Base-by-base conservation (phyloP, 2,888 invertebrate species). In the Brachypterus glaber region DNA sequence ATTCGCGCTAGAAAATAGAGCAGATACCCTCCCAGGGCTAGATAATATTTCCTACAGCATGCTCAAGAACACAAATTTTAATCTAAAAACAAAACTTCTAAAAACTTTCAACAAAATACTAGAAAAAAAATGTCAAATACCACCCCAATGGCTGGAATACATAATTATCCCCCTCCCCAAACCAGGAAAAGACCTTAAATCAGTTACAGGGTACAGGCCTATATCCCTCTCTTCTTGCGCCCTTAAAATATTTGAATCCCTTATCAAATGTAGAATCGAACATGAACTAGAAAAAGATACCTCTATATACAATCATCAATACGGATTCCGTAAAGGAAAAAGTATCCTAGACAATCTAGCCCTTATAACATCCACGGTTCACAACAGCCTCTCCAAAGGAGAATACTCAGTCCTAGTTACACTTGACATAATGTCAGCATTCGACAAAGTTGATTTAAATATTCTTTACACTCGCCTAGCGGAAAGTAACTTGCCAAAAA, bases 401-500 rank as follows among this genome's bases (percentile, higher is more conserved):
- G 15, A 38, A 12, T 24, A 21, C 18, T 27, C 16, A 2, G 29
- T 39, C 5, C 15, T 16, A 9, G 11, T 36, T 9, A 31, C 36
- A 25, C n/a, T 35, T 8, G 40, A 40, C 17, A n/a, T 40, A 3
- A 17, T 30, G 17, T 11, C 30, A 2, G 40, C 40, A 16, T 40
- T 36, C 36, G 40, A 40, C 8, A 40, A 30, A 5, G 40, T 40
- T n/a, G 11, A 35, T 12, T 25, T 36, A 4, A 12, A n/a, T 5
- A 25, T 34, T 1, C 15, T 39, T 14, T 29, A 33, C 8, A 34
- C 33, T 16, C 13, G 29, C 21, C 9, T 34, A 11, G 21, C n/a
- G 1, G 8, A 9, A 27, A 12, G 15, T 17, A 26, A 27, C 7
- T 11, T 15, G 17, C 4, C 25, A 16, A 9, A 11, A 15, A 16